Evolutionary conservation across 2,113 vertebrate species (phyloP).

Genomic region (Sylvilagus bachmani): DNA sequence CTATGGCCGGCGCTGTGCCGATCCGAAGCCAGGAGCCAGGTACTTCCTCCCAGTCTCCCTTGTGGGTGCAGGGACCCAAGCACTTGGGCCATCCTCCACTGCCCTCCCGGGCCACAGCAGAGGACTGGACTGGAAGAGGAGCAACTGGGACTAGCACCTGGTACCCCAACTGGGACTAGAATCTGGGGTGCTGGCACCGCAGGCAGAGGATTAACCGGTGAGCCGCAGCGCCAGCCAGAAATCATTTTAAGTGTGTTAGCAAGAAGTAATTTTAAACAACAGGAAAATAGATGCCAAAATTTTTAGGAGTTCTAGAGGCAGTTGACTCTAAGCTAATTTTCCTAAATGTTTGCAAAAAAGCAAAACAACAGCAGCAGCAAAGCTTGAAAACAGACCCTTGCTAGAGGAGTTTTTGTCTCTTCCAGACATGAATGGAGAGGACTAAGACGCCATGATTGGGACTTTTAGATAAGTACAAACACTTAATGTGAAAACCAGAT

Average conservation of each 20-base stretch:
- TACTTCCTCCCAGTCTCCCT: too few species aligned
- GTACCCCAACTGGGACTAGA: too few species aligned
- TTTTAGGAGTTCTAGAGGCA: neutral
- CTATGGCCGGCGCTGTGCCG: too few species aligned
- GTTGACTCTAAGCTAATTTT: neutral
- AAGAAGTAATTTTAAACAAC: constrained; percentile 32
- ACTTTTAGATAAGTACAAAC: neutral
- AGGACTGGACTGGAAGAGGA: too few species aligned
- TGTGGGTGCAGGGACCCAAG: too few species aligned
- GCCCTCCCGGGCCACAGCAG: too few species aligned
- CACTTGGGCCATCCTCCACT: too few species aligned
- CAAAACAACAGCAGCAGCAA: neutral
- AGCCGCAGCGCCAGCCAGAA: too few species aligned
- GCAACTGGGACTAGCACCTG: too few species aligned
- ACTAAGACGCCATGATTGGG: neutral
- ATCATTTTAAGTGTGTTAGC: neutral
- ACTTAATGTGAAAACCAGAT: neutral
- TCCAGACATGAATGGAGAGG: neutral
- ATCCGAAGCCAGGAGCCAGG: too few species aligned
- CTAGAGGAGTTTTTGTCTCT: neutral
- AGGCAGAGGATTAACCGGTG: too few species aligned
- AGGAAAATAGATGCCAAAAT: neutral
- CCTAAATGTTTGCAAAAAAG: neutral
- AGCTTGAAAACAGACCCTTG: neutral
- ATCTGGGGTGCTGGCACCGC: too few species aligned